These are phyloP conservation scores for Phyllostomus discolor DNA, from an alignment of 2,113 vertebrate species.

Conservation along the genomic window DNA sequence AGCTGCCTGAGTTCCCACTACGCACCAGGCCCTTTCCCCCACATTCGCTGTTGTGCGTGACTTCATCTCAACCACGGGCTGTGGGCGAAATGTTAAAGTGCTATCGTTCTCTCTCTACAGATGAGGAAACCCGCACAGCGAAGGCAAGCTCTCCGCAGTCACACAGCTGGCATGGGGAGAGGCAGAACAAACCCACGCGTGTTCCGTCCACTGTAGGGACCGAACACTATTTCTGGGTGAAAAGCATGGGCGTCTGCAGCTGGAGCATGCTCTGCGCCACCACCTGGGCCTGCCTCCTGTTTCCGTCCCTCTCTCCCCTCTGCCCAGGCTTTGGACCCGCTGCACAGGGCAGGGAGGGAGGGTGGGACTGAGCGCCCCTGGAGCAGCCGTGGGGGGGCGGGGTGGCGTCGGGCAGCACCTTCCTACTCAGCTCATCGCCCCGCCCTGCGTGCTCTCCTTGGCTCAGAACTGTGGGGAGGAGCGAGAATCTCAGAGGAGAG, in stretches of 20 bases:
- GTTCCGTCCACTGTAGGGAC: neutral
- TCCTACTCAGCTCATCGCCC: neutral
- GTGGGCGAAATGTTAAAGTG: neutral
- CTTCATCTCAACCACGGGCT: neutral
- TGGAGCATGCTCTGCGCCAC: too few species aligned
- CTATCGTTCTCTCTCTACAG: neutral
- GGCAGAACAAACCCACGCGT: neutral
- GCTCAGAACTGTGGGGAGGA: constrained; percentile 54
- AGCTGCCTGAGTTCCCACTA: neutral
- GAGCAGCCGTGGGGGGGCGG: neutral
- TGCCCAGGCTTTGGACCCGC: neutral
- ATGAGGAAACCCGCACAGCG: neutral
- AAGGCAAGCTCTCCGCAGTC: neutral
- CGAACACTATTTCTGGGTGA: fast-evolving
- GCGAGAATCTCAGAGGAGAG: constrained; percentile 55
- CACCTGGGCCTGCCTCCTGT: neutral
- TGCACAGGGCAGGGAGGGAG: neutral
- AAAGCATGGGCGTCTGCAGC: neutral
- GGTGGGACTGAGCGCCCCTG: neutral
- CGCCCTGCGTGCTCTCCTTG: constrained; percentile 1
- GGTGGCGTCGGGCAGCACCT: neutral
- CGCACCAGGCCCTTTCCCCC: neutral
- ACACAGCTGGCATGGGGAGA: fast-evolving
- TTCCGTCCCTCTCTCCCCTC: neutral
- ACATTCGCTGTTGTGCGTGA: neutral